Evolutionary conservation across 1,140 invertebrate genomes (phyloP).

Genomic region (Hyposmocoma kahamanoa): DNA sequence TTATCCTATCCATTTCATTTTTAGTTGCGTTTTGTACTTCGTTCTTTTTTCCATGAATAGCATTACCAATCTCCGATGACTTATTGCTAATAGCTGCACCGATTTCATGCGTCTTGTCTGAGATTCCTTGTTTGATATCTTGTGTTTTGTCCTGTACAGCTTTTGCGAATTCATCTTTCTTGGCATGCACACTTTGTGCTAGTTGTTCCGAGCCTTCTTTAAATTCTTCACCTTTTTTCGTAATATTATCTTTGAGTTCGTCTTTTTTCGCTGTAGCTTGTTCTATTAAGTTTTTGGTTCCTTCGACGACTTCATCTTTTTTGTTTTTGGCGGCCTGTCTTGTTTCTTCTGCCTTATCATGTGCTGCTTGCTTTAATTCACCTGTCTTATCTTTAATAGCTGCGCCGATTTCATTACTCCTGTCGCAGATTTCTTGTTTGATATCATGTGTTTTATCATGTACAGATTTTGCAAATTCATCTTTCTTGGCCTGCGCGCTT

Average conservation of each 20-base stretch:
- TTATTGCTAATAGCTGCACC: slow-evolving; percentile 7
- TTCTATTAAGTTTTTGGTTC: slow-evolving; percentile 34
- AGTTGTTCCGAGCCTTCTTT: slow-evolving; percentile 36
- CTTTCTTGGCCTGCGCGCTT: not conserved
- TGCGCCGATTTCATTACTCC: slow-evolving; percentile 2
- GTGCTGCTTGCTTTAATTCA: not conserved
- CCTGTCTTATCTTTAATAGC: not conserved
- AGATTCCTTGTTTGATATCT: slow-evolving; percentile 3
- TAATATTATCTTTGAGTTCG: slow-evolving; percentile 35
- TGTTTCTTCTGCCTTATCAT: not conserved
- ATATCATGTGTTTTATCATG: not conserved
- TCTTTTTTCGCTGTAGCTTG: slow-evolving; percentile 46
- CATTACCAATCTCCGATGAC: slow-evolving; percentile 3
- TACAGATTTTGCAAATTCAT: not conserved
- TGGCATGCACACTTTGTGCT: slow-evolving; percentile 20
- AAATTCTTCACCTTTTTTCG: slow-evolving; percentile 44
- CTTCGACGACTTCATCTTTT: not conserved
- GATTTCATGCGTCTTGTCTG: slow-evolving; percentile 6
- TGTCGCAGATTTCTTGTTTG: slow-evolving; percentile 1
- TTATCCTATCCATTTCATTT: slow-evolving; percentile 50
- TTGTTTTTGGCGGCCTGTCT: not conserved
- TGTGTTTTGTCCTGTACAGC: slow-evolving; percentile 7
- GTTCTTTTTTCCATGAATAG: slow-evolving; percentile 8
- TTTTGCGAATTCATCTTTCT: not conserved
- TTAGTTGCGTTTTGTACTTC: slow-evolving; percentile 26